Percentiles rank a stretch among this genome's conserved stretches.
These are phyloP conservation scores for Tiliacea aurago DNA, from an alignment of 2,888 invertebrate genomes.

Conservation along the genomic window DNA sequence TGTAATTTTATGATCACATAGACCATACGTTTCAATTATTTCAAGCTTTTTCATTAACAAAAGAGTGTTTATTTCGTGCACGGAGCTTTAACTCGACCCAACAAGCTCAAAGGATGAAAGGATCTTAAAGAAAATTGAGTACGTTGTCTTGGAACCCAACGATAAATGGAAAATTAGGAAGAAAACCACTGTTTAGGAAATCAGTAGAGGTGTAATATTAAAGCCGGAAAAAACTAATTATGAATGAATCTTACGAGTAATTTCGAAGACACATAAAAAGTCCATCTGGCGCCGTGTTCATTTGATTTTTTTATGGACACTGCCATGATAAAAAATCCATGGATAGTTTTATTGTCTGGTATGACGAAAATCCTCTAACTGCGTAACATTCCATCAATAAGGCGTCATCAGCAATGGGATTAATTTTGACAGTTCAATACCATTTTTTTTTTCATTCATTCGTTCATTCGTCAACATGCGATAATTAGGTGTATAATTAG, in stretches of 20 bases:
- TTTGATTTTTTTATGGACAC: conserved; percentile 18
- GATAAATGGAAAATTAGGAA: conserved; percentile 1
- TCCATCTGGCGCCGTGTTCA: conserved; percentile 17
- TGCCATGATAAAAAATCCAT: not conserved
- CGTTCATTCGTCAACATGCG: too few species aligned
- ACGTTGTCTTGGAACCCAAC: conserved; percentile 41
- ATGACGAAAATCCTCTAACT: not conserved
- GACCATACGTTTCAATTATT: too few species aligned
- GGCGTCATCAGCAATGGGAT: too few species aligned
- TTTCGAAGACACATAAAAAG: conserved; percentile 19
- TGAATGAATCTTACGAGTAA: conserved; percentile 27
- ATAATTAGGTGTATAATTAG: too few species aligned
- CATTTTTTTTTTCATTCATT: too few species aligned
- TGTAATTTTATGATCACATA: too few species aligned
- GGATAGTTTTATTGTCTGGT: not conserved
- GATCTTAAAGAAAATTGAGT: conserved; percentile 45
- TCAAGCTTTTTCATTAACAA: too few species aligned
- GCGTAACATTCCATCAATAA: too few species aligned
- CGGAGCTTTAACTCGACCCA: conserved; percentile 40
- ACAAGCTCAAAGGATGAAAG: conserved; percentile 37
- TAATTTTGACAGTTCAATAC: too few species aligned
- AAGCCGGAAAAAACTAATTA: conserved; percentile 8
- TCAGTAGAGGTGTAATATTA: not conserved
- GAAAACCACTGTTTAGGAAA: not conserved
- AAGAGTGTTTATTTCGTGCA: too few species aligned